These are phyloP conservation scores for Tinamus guttatus DNA, from an alignment of 2,113 vertebrate genomes.

Conservation along the genomic window DNA sequence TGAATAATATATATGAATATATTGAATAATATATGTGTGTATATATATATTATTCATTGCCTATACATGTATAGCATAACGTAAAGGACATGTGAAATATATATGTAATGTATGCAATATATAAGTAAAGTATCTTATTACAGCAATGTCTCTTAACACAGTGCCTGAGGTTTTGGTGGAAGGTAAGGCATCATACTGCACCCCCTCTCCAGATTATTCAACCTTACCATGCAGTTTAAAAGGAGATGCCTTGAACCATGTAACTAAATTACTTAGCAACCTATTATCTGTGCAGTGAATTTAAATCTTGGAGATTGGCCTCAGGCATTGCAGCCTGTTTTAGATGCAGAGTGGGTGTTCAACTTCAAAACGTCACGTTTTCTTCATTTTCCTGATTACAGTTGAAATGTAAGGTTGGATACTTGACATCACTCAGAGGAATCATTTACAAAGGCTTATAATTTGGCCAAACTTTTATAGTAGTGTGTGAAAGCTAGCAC, in stretches of 20 bases:
- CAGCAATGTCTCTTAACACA: background rate
- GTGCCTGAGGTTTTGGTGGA: background rate
- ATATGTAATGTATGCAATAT: too few species aligned
- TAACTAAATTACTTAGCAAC: background rate
- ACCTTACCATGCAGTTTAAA: background rate
- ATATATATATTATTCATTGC: too few species aligned
- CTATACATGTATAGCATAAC: too few species aligned
- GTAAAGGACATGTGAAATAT: too few species aligned
- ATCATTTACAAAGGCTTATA: background rate
- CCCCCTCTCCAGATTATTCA: background rate
- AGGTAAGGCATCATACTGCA: accelerated
- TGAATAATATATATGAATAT: too few species aligned
- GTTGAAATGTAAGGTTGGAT: background rate
- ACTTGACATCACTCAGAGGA: background rate
- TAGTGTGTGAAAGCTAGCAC: background rate
- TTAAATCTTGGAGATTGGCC: background rate
- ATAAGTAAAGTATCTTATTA: background rate
- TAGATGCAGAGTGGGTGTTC: background rate
- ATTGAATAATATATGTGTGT: too few species aligned
- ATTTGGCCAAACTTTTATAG: background rate
- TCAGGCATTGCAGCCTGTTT: background rate
- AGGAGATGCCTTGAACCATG: background rate
- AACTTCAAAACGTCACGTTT: background rate
- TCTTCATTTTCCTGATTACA: background rate
- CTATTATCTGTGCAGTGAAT: background rate